Evolutionary conservation across 1,140 invertebrate genomes (phyloP).

Genomic region (Lasioglossum albipes): DNA sequence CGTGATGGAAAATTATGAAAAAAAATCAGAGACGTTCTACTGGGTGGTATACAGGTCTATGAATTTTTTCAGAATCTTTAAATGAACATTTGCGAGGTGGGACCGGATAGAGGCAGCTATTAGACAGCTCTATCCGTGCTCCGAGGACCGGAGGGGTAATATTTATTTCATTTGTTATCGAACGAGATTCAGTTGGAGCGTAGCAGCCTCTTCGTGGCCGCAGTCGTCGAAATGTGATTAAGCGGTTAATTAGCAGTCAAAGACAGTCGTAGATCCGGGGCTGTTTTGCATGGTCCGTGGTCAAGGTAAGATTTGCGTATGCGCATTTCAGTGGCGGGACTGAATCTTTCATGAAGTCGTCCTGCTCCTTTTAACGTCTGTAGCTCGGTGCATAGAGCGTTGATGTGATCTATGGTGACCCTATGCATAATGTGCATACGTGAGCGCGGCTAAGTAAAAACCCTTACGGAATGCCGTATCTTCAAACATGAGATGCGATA

Average conservation of each 20-base stretch:
- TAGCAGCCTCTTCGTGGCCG: not conserved
- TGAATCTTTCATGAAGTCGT: slow-evolving; percentile 57
- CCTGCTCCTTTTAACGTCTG: slow-evolving; percentile 48
- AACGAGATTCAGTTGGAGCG: not conserved
- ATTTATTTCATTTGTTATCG: too few relatives aligned
- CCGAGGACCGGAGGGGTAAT: too few relatives aligned
- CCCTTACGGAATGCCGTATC: slow-evolving; percentile 36
- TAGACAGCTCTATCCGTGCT: too few relatives aligned
- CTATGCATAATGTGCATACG: slow-evolving; percentile 52
- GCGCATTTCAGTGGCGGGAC: not conserved
- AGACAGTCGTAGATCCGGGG: not conserved
- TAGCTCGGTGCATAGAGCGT: slow-evolving; percentile 21
- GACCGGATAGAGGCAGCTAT: too few relatives aligned
- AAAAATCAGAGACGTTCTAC: too few relatives aligned
- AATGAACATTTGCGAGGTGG: too few relatives aligned
- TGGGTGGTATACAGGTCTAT: too few relatives aligned
- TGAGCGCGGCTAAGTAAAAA: slow-evolving; percentile 36
- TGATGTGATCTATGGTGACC: slow-evolving; percentile 48
- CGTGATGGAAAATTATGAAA: too few relatives aligned
- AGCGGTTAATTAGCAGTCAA: slow-evolving; percentile 15
- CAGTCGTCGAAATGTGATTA: slow-evolving; percentile 6
- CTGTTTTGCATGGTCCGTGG: slow-evolving; percentile 2
- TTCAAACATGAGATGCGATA: slow-evolving; percentile 47
- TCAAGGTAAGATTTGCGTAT: slow-evolving; percentile 15
- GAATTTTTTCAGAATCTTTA: too few relatives aligned